Conservation (phyloP, 1,140 invertebrate genomes). For the Formica selysi region DNA sequence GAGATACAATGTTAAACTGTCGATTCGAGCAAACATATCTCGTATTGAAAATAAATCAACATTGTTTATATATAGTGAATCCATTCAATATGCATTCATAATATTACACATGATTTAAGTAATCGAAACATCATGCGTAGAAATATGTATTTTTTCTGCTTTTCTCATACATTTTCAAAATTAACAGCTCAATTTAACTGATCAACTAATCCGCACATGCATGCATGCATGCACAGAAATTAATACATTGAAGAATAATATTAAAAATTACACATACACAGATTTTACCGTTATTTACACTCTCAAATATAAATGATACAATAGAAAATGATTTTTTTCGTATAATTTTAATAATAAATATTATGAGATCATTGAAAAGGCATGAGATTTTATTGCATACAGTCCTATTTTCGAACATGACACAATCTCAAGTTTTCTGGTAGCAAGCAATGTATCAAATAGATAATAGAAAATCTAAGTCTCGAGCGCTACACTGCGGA, state of each 20-base stretch:
- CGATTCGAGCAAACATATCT: constrained; percentile 20
- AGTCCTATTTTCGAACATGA: constrained; percentile 18
- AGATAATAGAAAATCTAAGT: constrained; percentile 72
- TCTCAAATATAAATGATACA: not conserved
- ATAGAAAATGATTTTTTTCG: not conserved
- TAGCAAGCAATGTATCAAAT: constrained; percentile 68
- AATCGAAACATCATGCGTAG: constrained; percentile 3
- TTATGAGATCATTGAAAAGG: not conserved
- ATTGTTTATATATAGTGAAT: constrained; percentile 1
- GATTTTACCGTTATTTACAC: not conserved
- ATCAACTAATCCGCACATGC: not conserved
- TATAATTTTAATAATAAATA: not conserved
- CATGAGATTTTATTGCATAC: not conserved
- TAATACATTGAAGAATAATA: constrained; percentile 11
- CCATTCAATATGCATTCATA: constrained; percentile 28
- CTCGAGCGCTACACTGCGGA: constrained; percentile 59
- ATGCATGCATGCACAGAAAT: not conserved
- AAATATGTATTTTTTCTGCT: constrained; percentile 17
- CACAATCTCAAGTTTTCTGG: constrained; percentile 62
- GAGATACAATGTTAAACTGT: not conserved
- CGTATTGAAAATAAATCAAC: constrained; percentile 20
- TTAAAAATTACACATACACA: not conserved
- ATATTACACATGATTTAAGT: constrained; percentile 3
- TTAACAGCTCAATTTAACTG: not conserved
- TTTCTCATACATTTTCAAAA: constrained; percentile 12